Base-by-base conservation (phyloP, 37 sponge, comb jelly and placozoan genomes). In the Halichondria panicea region DNA sequence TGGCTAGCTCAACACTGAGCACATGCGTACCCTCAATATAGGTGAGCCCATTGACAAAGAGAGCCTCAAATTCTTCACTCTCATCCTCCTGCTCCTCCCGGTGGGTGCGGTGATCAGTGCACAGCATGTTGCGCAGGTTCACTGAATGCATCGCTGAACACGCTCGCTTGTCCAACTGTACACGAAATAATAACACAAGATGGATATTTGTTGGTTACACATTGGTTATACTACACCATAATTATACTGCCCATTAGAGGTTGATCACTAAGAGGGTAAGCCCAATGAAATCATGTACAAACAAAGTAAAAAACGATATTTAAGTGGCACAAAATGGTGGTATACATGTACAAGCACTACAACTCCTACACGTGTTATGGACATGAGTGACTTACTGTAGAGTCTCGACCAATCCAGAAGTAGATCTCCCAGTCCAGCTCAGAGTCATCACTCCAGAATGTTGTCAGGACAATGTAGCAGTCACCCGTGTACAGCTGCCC, bases 91-190 rank as follows among this genome's bases (percentile, higher is more conserved):
- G 85, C 68, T 97, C 97, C 39, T 93, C 89, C n/a, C 95, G 54
- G 78, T 90, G 72, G 31, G 84, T 92, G 22, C 90, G 46, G 22
- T 88, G 68, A 15, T 78, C 76, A 42, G 84, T 71, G 1, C 92
- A 89, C 65, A 98, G 63, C 85, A 94, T 84, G 85, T 98, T 98
- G 25, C 99, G 77, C 48, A 98, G 81, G 70, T 98, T 84, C 22
- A 98, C 91, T n/a, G 99, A 90, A 82, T 98, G 99, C 72, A 98
- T 95, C 0, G 99, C 99, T 48, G 88, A 80, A 78, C 95, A 94
- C 18, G 99, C 95, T 84, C 85, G 84, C 91, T 98, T 98, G 77
- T 98, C 99, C 37, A 92, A 36, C 97, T 96, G 68, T n/a, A n/a
- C n/a, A n/a, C n/a, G n/a, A n/a, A n/a, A n/a, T n/a, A n/a, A n/a